phyloP scores from a whole-genome alignment of 2,888 invertebrate species.

The Cerastis rubricosa region DNA sequence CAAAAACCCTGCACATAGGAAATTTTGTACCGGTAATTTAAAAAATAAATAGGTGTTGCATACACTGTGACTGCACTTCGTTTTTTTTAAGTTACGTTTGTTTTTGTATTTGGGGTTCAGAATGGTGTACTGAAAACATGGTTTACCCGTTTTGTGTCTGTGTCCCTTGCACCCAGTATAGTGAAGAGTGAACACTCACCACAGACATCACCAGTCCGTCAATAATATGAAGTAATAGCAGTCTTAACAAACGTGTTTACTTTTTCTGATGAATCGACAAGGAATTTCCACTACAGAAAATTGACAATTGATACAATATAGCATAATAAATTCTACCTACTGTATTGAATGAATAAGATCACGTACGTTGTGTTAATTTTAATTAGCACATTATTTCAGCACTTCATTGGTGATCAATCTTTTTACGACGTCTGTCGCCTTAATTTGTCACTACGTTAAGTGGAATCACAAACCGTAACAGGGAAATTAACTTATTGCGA shows the following conservation, averaged over 20 bases:
- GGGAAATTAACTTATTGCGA: conserved; percentile 75
- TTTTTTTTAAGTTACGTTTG: too few relatives aligned
- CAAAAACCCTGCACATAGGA: too few relatives aligned
- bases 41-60: too few relatives aligned
- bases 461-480: conserved; percentile 73
- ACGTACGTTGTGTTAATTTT: not conserved
- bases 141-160: too few relatives aligned
- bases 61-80: too few relatives aligned
- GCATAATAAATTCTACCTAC: not conserved
- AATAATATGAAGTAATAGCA: not conserved
- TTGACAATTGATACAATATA: not conserved
- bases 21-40: too few relatives aligned
- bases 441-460: conserved; percentile 65
- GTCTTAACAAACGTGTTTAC: conserved; percentile 7
- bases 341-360: conserved; percentile 10
- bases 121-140: too few relatives aligned
- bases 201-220: not conserved
- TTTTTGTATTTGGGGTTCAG: too few relatives aligned
- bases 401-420: conserved; percentile 39
- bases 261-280: conserved; percentile 8
- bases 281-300: conserved; percentile 24
- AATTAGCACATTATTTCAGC: conserved; percentile 35
- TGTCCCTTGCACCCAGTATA: too few relatives aligned
- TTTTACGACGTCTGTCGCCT: conserved; percentile 15
- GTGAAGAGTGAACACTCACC: not conserved